phyloP scores from a whole-genome alignment of 2,113 vertebrate species.

The Urocolius indicus region DNA sequence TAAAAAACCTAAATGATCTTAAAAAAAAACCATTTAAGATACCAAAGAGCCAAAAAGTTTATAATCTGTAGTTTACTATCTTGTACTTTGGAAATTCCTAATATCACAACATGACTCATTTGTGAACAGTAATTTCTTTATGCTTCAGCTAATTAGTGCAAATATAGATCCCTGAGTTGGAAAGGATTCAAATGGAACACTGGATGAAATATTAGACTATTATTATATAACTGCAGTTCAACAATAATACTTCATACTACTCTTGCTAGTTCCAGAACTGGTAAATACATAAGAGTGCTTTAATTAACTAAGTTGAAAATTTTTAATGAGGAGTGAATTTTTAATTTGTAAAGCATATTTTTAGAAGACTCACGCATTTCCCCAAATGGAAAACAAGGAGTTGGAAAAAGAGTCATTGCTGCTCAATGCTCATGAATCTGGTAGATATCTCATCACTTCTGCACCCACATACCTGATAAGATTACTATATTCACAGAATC shows the following conservation, averaged over 20 bases:
- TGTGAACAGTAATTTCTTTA: not conserved
- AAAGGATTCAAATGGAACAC: not conserved
- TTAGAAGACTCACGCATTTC: not conserved
- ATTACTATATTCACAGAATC: not conserved
- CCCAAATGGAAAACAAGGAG: not conserved
- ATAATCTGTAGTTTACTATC: not conserved
- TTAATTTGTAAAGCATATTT: not conserved
- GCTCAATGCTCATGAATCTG: not conserved
- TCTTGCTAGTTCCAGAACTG: not conserved
- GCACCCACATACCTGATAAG: not conserved
- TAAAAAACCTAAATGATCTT: not conserved
- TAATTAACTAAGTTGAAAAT: not conserved
- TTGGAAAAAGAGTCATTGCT: not conserved
- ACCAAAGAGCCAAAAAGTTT: not conserved
- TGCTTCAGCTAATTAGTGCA: not conserved
- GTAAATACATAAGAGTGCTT: not conserved
- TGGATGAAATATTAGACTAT: not conserved
- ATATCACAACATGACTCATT: not conserved
- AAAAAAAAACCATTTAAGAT: not conserved
- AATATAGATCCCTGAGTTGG: not conserved
- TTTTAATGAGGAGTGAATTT: not conserved
- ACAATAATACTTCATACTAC: not conserved
- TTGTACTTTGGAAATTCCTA: not conserved
- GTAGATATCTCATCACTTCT: not conserved
- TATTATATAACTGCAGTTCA: not conserved